A percentile compares a stretch with the other conserved stretches of the same genome.
phyloP scores from a whole-genome alignment of 2,888 invertebrate species.

The Cryptus armator region DNA sequence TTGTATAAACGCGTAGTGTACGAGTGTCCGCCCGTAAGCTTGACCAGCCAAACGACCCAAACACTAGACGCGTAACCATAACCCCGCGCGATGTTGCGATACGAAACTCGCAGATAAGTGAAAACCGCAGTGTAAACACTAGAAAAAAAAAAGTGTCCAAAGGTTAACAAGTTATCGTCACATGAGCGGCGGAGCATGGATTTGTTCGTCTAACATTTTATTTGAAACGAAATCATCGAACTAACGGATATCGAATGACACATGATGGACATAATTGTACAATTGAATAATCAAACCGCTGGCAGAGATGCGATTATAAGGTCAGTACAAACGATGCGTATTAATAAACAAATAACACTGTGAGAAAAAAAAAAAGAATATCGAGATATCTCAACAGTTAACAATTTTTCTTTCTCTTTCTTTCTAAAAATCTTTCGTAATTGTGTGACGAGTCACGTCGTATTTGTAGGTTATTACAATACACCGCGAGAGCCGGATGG shows the following conservation, averaged over 20 bases:
- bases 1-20: no score
- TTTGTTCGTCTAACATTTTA: neutral
- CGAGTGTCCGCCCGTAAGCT: neutral
- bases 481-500: constrained; percentile 93
- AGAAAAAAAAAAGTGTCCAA: constrained; percentile 40
- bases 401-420: no score
- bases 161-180: constrained; percentile 27
- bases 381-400: no score
- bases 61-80: no score
- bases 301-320: constrained; percentile 86
- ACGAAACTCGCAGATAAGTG: neutral
- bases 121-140: neutral
- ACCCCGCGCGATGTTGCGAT: neutral
- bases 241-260: neutral
- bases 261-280: constrained; percentile 85
- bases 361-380: neutral
- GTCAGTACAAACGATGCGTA: constrained; percentile 74
- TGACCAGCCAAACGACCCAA: neutral
- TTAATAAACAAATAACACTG: neutral
- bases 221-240: neutral
- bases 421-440: constrained; percentile 20
- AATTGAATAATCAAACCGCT: constrained; percentile 86
- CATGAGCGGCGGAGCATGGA: neutral
- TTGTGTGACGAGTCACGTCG: constrained; percentile 3
- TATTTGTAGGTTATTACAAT: constrained; percentile 91